These are phyloP conservation scores for Drosophila pseudotalamancana DNA, from an alignment of 2,888 invertebrate genomes.

Conservation along the genomic window DNA sequence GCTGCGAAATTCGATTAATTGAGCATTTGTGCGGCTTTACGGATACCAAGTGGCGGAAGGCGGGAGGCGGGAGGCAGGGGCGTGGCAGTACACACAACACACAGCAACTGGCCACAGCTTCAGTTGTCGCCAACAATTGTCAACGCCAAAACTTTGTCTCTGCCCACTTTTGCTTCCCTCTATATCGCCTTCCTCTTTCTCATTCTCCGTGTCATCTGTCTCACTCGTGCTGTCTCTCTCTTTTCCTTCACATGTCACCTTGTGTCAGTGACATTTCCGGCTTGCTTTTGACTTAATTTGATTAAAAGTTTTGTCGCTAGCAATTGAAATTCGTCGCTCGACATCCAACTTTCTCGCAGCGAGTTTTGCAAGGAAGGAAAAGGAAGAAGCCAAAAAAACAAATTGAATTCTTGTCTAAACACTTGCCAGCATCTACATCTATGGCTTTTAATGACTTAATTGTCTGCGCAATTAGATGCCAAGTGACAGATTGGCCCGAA, in stretches of 20 bases:
- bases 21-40: conserved; percentile 71
- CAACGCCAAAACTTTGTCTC: conserved; percentile 55
- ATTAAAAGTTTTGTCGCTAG: conserved; percentile 67
- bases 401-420: conserved; percentile 45
- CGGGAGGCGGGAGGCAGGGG: not conserved
- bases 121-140: conserved; percentile 67
- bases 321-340: conserved; percentile 35
- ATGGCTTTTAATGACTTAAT: conserved; percentile 63
- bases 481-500: conserved; percentile 32
- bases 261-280: conserved; percentile 68
- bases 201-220: not conserved
- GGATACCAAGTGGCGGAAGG: not conserved
- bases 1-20: conserved; percentile 73
- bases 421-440: conserved; percentile 17
- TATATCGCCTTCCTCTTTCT: not conserved
- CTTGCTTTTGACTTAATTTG: conserved; percentile 73
- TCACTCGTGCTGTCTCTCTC: too few species aligned
- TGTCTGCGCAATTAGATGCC: conserved; percentile 67
- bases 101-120: conserved; percentile 51
- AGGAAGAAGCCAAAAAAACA: conserved; percentile 31
- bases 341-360: conserved; percentile 26
- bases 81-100: conserved; percentile 14
- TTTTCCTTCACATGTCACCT: conserved; percentile 61
- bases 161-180: not conserved
- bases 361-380: conserved; percentile 7